Evolutionary conservation across 2,888 invertebrate species (phyloP), one percentile per base, ranked within the genome.

Genomic region (Megaustenia siamemsis): DNA sequence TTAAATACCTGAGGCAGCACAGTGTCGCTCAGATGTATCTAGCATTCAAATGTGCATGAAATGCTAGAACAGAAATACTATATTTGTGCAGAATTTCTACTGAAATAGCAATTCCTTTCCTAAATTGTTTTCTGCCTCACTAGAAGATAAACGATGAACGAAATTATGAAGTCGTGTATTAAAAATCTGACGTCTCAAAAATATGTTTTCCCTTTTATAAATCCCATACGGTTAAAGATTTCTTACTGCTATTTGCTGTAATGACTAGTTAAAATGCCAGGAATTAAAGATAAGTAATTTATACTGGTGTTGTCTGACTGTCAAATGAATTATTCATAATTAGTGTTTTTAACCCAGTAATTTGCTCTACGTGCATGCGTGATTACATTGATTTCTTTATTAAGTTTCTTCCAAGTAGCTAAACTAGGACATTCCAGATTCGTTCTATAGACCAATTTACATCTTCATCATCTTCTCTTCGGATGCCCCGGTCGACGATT

Each of bases 261-360:
- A 79, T 43, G 45, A 79, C 79, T 32, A 53, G 63, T 66, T 66
- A 40, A 35, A 32, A 66, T 18, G 43, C 43, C 45, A 79, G 68
- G n/a, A 28, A 79, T 79, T 45, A n/a, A 66, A 79, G 66, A 60
- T 43, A 66, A 66, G 79, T 63, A 79, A 66, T 79, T 45, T 66
- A 5, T 45, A 45, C 66, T 28, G 35, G n/a, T 60, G 28, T 28
- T 77, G 43, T 77, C 60, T 60, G 32, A 10, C 4, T 40, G 77
- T 10, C 8, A 45, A 77, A 12, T 1, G 60, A 60, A 77, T 60
- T 77, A 60, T 18, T 1, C 38, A 77, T 77, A 32, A 77, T 60
- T 77, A 77, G 28, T 28, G 24, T 60, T 60, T 38, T 77, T 49
- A 49, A 73, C 49, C 18, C n/a, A 77, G 38, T 43, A n/a, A 43